A percentile compares a stretch with the other conserved stretches of the same genome.
Evolutionary conservation across 2,888 invertebrate species (phyloP).

Genomic region (Alentia gelatinosa): DNA sequence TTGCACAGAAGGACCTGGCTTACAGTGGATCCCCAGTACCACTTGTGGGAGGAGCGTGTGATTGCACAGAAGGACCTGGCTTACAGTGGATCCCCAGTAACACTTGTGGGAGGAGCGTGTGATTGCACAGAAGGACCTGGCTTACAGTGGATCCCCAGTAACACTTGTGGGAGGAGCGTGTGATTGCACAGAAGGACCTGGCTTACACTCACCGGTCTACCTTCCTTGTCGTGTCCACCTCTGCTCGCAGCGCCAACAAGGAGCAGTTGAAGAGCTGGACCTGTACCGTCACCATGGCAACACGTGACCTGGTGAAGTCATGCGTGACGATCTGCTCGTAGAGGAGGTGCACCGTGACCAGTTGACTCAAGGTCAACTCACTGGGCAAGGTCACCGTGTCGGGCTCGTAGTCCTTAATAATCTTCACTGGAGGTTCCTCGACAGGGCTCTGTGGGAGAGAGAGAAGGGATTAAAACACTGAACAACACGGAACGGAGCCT

Average conservation of each 20-base stretch:
- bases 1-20: too few relatives aligned
- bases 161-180: too few relatives aligned
- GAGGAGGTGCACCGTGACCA: slow-evolving; percentile 84
- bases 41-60: too few relatives aligned
- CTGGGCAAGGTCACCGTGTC: slow-evolving; percentile 69
- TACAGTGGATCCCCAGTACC: too few relatives aligned
- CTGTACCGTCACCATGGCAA: slow-evolving; percentile 37
- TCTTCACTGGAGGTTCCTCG: slow-evolving; percentile 79
- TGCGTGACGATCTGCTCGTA: slow-evolving; percentile 85
- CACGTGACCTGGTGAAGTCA: slow-evolving; percentile 83
- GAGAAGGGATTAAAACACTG: neutral
- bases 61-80: too few relatives aligned
- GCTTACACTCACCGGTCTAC: slow-evolving; percentile 46
- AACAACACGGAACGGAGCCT: too few relatives aligned
- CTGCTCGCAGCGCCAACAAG: neutral
- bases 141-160: too few relatives aligned
- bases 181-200: too few relatives aligned
- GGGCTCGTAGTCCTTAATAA: slow-evolving; percentile 70
- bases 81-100: too few relatives aligned
- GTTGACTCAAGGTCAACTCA: slow-evolving; percentile 81
- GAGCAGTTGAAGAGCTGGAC: slow-evolving; percentile 53
- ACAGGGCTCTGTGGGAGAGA: slow-evolving; percentile 30
- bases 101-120: too few relatives aligned
- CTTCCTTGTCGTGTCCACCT: slow-evolving; percentile 37
- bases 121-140: too few relatives aligned